Evolutionary conservation across 2,113 vertebrate species (phyloP).

Genomic region (Prinia subflava): DNA sequence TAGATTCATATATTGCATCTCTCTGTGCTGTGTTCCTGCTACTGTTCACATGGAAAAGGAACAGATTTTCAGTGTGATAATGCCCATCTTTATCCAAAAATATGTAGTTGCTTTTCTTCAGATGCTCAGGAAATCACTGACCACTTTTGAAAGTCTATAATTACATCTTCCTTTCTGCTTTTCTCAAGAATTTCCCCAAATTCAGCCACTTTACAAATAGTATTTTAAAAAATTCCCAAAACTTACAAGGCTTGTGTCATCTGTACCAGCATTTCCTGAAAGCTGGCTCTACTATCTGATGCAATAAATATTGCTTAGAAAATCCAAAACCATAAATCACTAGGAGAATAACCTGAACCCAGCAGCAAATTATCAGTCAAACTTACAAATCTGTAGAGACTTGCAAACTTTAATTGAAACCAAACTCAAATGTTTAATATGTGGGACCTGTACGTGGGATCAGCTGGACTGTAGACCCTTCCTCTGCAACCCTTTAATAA

Average conservation of each 20-base stretch:
- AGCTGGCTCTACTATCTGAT: background rate
- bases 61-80: background rate
- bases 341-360: background rate
- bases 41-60: background rate
- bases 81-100: background rate
- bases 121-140: background rate
- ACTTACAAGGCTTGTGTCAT: background rate
- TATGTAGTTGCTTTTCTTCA: background rate
- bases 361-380: slow-evolving; percentile 34
- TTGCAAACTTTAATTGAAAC: slow-evolving; percentile 6
- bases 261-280: background rate
- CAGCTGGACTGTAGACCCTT: slow-evolving; percentile 26
- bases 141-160: background rate
- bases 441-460: background rate
- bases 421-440: slow-evolving; percentile 1
- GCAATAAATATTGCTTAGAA: slow-evolving; percentile 26
- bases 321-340: background rate
- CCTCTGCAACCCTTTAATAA: slow-evolving; percentile 28
- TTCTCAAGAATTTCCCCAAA: background rate
- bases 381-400: background rate
- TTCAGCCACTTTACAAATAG: background rate
- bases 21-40: background rate
- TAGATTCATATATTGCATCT: background rate
- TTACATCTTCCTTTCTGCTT: background rate
- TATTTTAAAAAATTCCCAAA: background rate